phyloP scores from a whole-genome alignment of 2,113 vertebrate species.

The Bos indicus region DNA sequence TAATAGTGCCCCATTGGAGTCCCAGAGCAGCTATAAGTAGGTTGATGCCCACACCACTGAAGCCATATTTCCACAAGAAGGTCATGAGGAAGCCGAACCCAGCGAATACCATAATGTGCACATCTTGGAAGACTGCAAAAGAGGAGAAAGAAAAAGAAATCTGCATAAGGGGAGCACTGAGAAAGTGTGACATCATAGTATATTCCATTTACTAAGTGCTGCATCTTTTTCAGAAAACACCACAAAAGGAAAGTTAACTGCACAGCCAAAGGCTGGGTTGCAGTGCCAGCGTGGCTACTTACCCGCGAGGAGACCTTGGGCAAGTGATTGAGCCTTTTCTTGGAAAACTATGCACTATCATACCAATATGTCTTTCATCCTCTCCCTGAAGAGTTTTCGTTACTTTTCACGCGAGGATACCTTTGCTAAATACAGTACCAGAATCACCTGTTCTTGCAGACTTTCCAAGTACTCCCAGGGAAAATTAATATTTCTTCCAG shows the following conservation, averaged over 20 bases:
- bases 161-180: neutral
- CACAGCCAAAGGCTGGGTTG: neutral
- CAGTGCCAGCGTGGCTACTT: neutral
- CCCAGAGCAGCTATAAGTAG: constrained; percentile 93
- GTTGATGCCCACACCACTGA: constrained; percentile 94
- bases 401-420: neutral
- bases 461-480: neutral
- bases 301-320: neutral
- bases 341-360: neutral
- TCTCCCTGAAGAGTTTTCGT: neutral
- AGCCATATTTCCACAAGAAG: constrained; percentile 95
- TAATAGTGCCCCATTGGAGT: constrained; percentile 93
- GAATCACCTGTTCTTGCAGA: accelerated
- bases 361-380: neutral
- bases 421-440: neutral
- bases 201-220: neutral
- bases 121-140: constrained; percentile 93
- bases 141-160: neutral
- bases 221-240: neutral
- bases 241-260: neutral
- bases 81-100: constrained; percentile 99
- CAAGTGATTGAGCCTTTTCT: neutral
- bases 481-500: neutral
- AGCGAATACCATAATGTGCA: constrained; percentile 97
- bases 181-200: neutral